Evolutionary conservation across 2,797 vertebrate species (phyloP).

Genomic region (Oreonectes daqikongensis): DNA sequence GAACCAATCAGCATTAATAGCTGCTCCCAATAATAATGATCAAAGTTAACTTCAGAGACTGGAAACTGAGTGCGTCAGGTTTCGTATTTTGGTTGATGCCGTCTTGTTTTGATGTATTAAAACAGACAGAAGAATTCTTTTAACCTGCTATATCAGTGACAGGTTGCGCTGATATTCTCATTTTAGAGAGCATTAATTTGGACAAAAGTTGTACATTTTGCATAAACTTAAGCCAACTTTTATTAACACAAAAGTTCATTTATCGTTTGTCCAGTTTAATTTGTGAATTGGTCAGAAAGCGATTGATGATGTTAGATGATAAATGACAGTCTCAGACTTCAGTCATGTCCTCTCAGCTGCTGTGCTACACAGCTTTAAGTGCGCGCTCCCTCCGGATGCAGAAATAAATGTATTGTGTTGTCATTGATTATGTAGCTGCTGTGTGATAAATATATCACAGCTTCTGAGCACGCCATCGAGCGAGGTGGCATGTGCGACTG

Average conservation of each 20-base stretch:
- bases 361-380: constrained; percentile 44
- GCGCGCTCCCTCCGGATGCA: constrained; percentile 39
- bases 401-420: constrained; percentile 55
- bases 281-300: constrained; percentile 40
- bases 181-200: too few species aligned
- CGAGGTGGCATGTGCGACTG: constrained; percentile 40
- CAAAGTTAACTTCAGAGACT: constrained; percentile 50
- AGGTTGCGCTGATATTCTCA: too few species aligned
- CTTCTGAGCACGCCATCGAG: constrained; percentile 48
- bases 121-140: too few species aligned
- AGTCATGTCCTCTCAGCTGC: constrained; percentile 29
- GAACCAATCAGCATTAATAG: constrained; percentile 50
- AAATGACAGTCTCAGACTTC: constrained; percentile 26
- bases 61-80: constrained; percentile 27
- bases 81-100: too few species aligned
- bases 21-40: constrained; percentile 51
- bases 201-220: too few species aligned
- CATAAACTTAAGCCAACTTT: too few species aligned
- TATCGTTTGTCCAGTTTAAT: constrained; percentile 20
- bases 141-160: too few species aligned
- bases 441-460: constrained; percentile 56
- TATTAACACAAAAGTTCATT: too few species aligned
- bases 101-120: too few species aligned
- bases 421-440: constrained; percentile 52
- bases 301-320: constrained; percentile 38